Base-by-base conservation (phyloP, 2,113 vertebrate species). In the Pygoscelis antarcticus region DNA sequence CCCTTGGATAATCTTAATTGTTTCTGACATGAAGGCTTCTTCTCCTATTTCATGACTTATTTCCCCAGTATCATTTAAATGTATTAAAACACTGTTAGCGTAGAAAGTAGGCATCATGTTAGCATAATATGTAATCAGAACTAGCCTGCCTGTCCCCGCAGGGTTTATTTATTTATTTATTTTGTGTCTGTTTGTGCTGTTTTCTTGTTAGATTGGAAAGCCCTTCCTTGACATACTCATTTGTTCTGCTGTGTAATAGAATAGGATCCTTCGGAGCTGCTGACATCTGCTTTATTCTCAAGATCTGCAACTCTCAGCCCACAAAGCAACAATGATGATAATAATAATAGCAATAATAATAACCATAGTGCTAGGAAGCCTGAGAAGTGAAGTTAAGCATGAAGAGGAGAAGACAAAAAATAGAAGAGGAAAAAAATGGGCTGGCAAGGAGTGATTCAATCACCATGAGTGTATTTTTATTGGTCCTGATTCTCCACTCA, bases 111-210 rank as follows among this genome's bases (percentile, higher is more conserved):
- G 97, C 97, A 96, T 96, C 94, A 83, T 88, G 97, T 98, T 98
- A 98, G 97, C 97, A 97, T 98, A 98, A 98, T 97, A 98, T 98
- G 97, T 98, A 98, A 98, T 98, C 98, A 98, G 97, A 97, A 94
- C 9, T 88, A 94, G 89, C 86, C 95, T 96, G 97, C 89, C 83
- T 95, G 97, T 97, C 98, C 98, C 98, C 5, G 6, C 95, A 97
- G 98, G 94, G 90, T 98, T 98, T 96, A 29, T 98, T 98, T 97
- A 96, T 98, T 97, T 98, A 97, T 98, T 97, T 98, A 97, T 98
- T 98, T 97, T 52, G 95, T 97, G 97, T 96, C 96, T 98, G 97
- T 97, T 97, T 97, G 95, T 96, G 97, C 97, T 97, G 97, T 97
- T 98, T 98, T 97, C 97, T 97, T 97, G 97, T 97, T 98, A 98